A percentile compares a stretch with the other conserved stretches of the same genome.
phyloP scores from a whole-genome alignment of 2,888 invertebrate genomes.

The Mythimna ferrago region DNA sequence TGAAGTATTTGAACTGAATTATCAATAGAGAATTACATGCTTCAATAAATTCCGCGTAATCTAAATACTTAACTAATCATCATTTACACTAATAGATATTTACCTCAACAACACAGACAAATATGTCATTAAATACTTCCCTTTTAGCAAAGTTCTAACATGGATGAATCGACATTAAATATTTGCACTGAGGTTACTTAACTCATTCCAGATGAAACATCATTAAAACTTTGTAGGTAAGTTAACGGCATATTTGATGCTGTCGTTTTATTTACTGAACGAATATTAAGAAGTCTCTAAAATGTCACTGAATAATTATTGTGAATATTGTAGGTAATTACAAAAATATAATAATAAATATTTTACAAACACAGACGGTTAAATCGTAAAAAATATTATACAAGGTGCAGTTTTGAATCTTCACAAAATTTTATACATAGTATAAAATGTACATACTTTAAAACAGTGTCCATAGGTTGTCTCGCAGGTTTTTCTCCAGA shows the following conservation, averaged over 20 bases:
- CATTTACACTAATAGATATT: constrained; percentile 8
- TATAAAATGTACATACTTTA: no score
- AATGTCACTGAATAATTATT: constrained; percentile 44
- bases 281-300: constrained; percentile 53
- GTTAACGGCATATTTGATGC: constrained; percentile 74
- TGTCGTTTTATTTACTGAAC: constrained; percentile 66
- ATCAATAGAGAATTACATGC: not conserved
- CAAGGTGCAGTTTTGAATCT: no score
- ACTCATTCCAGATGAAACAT: constrained; percentile 66
- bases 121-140: constrained; percentile 34
- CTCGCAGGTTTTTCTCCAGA: no score
- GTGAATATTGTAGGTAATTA: no score
- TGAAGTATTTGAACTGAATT: not conserved
- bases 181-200: constrained; percentile 57
- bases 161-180: constrained; percentile 52
- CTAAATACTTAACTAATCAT: not conserved
- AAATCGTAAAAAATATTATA: no score
- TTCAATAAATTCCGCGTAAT: not conserved
- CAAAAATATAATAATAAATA: no score
- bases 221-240: constrained; percentile 81
- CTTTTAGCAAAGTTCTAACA: constrained; percentile 33
- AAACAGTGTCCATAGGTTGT: no score
- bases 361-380: no score
- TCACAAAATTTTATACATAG: no score
- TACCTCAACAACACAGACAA: constrained; percentile 33